Base-by-base conservation (phyloP, 2,888 invertebrate species). In the Drosophila neonasuta region DNA sequence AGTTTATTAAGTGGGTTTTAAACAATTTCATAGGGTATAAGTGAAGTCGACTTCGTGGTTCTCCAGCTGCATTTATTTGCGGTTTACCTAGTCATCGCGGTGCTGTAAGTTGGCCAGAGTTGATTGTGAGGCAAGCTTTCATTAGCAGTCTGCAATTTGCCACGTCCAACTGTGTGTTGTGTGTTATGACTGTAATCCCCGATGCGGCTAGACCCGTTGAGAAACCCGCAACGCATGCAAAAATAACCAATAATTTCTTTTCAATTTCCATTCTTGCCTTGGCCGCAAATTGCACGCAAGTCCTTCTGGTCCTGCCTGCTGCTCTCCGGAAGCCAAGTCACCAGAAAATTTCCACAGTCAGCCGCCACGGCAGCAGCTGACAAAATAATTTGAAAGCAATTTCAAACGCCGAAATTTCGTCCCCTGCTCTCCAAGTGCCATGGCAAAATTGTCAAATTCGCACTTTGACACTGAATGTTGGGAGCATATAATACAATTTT, bases 341-440 rank as follows among this genome's bases (percentile, higher is more conserved):
- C 57, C 65, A 50, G 48, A 44, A 36, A 56, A 41, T 59, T 20
- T 51, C 24, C 54, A 65, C 42, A 64, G 64, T 58, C 64, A 13
- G 39, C 0, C 39, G 13, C 20, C 20, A 20, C 4, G 20, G 13
- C 13, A 39, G 80, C 66, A 82, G 76, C 83, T 88, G 88, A 88
- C 88, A 90, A 82, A 86, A 88, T 89, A 89, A 89, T 90, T 90
- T 82, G 86, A 87, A 81, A 88, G 85, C 88, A 86, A 90, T 89
- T 89, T 89, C 77, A 56, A 74, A 70, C 78, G 68, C 70, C 87
- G 17, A 71, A 71, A 75, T 72, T 77, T 81, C 74, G 79, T 66
- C 81, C 78, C 84, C 63, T 71, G 24, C 24, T 11, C 17, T 71
- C 58, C 66, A 61, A 24, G 50, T 30, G 63, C 63, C 41, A 54